A percentile compares a stretch with the other conserved stretches of the same genome.
Conservation (phyloP, 2,888 invertebrate species). For the Hesperia comma region DNA sequence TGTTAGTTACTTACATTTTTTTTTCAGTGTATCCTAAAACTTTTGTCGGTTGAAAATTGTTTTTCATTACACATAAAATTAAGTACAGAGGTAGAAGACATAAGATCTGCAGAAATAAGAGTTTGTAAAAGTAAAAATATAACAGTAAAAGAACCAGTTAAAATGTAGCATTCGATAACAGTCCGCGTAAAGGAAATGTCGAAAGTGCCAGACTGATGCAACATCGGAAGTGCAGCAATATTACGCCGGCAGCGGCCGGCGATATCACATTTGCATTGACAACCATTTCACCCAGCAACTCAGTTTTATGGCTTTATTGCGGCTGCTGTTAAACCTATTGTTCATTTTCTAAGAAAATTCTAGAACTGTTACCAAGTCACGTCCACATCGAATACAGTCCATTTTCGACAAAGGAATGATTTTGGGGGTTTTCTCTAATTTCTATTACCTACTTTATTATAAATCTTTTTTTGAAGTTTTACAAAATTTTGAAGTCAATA, state of each 20-base stretch:
- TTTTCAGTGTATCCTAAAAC: conserved; percentile 1
- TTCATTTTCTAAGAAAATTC: conserved; percentile 28
- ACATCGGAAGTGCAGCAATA: conserved; percentile 42
- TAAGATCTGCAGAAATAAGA: not conserved
- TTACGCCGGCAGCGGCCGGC: conserved; percentile 19
- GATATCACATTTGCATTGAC: conserved; percentile 18
- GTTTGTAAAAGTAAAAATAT: not conserved
- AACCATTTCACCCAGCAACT: conserved; percentile 5
- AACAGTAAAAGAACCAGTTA: not conserved
- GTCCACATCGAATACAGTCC: not conserved
- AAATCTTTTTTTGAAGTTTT: not conserved
- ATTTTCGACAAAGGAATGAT: not conserved
- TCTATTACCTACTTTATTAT: not conserved
- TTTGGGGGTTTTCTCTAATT: not conserved
- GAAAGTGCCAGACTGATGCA: conserved; percentile 55
- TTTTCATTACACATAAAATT: not conserved
- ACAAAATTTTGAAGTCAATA: not conserved
- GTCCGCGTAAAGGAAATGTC: conserved; percentile 12
- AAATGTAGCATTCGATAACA: not conserved
- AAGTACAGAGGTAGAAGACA: not conserved
- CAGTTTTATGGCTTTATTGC: conserved; percentile 21
- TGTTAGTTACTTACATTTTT: conserved; percentile 30
- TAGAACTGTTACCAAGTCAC: conserved; percentile 21
- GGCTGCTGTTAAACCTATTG: conserved; percentile 19
- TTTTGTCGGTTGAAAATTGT: not conserved